Base-by-base conservation (phyloP, 2,797 vertebrate genomes). In the Botia kubotai region DNA sequence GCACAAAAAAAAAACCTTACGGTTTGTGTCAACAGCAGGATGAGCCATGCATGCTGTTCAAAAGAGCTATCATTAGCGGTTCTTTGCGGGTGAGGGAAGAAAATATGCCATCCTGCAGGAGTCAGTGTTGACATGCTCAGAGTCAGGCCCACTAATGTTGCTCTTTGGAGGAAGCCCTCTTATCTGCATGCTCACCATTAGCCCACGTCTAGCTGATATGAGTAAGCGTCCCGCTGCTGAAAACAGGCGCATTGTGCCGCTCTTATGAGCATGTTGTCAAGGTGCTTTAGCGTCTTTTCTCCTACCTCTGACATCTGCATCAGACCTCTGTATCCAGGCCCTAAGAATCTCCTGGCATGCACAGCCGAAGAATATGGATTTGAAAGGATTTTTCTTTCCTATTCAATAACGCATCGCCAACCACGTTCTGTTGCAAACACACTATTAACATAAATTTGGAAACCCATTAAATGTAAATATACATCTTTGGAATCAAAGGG, bases 201-300 rank as follows among this genome's bases (percentile, higher is more conserved):
- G 77, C 83, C 58, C 21, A 43, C 48, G 57, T 74, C 73, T 74
- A 65, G 74, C 71, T 63, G 58, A 82, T 75, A 77, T 55, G 69
- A 82, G 68, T 68, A 79, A 76, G 63, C 58, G 39, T 17, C 2
- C 48, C 69, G 57, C 65, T 60, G 75, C 79, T 81, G 76, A 75
- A 85, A 77, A 82, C 48, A 43, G 76, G 29, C 72, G 72, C 68
- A 83, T 81, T 81, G 81, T 82, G 75, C 68, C 67, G 77, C 65
- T 67, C 43, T 87, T 73, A 74, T 67, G 60, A 82, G 67, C 48
- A 43, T 71, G 84, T 77, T 85, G 86, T 82, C 86, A 87, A 77
- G 72, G 79, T 85, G 76, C 83, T 77, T 83, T 79, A 76, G 72
- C 66, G 66, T 12, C 71, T 71, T 71, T 67, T 55, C 66, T 81